phyloP scores from a whole-genome alignment of 2,113 vertebrate species.

The Gnathonemus longibarbis region DNA sequence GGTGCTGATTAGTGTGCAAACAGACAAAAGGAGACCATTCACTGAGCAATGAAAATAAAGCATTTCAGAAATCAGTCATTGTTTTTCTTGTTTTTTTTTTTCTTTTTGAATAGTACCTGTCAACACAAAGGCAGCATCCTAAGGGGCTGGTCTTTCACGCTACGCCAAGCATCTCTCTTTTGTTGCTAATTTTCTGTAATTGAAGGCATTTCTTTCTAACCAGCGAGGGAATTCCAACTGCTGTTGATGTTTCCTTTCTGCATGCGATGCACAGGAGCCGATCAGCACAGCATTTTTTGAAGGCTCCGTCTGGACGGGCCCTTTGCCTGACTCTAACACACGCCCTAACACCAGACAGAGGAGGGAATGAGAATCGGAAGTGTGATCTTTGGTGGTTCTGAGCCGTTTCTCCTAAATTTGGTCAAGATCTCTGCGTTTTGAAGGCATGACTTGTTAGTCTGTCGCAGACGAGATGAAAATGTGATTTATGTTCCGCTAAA shows the following conservation, averaged over 20 bases:
- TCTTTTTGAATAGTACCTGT: not conserved
- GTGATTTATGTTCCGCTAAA: not conserved
- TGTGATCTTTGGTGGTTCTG: not conserved
- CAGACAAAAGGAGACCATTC: not conserved
- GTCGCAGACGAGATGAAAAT: not conserved
- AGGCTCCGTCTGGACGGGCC: not conserved
- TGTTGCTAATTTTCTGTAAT: conserved; percentile 50
- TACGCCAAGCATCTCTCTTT: conserved; percentile 55
- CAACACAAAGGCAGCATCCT: conserved; percentile 47
- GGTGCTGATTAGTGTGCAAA: not conserved
- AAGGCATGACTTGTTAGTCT: not conserved
- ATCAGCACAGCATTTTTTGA: not conserved
- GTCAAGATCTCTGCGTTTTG: not conserved
- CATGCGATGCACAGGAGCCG: not conserved
- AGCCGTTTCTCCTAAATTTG: not conserved
- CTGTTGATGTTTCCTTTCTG: not conserved
- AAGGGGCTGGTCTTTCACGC: conserved; percentile 61
- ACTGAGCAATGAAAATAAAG: not conserved
- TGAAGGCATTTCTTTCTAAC: conserved; percentile 62
- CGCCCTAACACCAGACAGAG: not conserved
- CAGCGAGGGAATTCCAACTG: conserved; percentile 21
- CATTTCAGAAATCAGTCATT: not conserved
- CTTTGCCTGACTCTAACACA: not conserved
- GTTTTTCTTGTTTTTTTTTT: not conserved
- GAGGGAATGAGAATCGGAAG: not conserved